Evolutionary conservation across 2,888 invertebrate genomes (phyloP), one percentile per base, ranked within the genome.

Genomic region (Hydropsyche betteni): DNA sequence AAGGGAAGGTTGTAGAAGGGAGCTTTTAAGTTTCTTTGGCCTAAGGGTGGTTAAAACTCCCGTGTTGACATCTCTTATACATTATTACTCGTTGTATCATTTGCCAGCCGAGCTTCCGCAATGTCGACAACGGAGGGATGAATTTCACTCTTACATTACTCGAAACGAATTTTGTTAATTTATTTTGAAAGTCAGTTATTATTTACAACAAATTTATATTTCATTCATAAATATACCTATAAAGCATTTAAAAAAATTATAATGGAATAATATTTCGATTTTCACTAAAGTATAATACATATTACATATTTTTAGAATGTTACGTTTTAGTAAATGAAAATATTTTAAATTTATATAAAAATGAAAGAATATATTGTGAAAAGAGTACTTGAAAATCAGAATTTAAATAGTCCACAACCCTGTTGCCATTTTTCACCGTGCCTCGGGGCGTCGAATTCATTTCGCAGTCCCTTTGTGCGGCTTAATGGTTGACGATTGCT

Each of bases 401-500:
- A 24, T 24, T 24, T 24, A 24, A 24, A 24, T 24, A 24, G 24
- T 24, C 24, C 44, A 4, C 44, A 44, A 10, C 71, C 74, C 75
- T 58, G 4, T 8, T 14, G 5, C 38, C 61, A 78, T 75, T 78
- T 78, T 78, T 78, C 75, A 70, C 50, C 76, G 68, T 38, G 68
- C 52, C 76, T 68, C 71, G 44, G 34, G 78, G 78, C 76, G 76
- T 51, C 38, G 74, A 75, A 77, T 74, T 55, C 74, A 76, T 76
- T 76, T 74, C 24, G 55, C 8, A 74, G 68, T 78, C 78, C 72
- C 78, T 78, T 78, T 78, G 78, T 75, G 55, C 68, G 33, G 36
- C 55, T 50, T 51, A 70, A 75, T 53, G 55, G 74, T 70, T 69
- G 69, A 77, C 70, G 70, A 70, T 70, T 70, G 53, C 70, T 38